phyloP scores from a whole-genome alignment of 2,797 vertebrate genomes.

The Hyperoplus lanceolatus region DNA sequence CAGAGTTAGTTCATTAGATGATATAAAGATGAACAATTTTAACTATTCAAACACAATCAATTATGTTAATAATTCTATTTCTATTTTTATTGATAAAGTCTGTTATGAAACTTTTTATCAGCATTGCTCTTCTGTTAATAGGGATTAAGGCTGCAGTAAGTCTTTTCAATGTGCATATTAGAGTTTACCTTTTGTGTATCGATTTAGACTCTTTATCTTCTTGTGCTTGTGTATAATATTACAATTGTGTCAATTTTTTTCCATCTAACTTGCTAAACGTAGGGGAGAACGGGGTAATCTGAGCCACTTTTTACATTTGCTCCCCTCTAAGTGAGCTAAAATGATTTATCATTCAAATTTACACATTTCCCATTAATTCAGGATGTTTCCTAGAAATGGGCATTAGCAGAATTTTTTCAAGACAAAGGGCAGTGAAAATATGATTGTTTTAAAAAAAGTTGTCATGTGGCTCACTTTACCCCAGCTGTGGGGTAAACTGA shows the following conservation, averaged over 20 bases:
- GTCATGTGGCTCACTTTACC: too few species aligned
- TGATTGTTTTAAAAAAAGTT: too few species aligned
- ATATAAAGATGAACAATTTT: slow-evolving; percentile 10
- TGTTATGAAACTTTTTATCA: neutral
- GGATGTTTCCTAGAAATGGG: too few species aligned
- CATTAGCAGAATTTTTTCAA: too few species aligned
- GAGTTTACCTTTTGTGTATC: neutral
- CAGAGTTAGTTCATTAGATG: neutral
- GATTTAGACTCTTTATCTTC: neutral
- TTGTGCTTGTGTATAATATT: neutral
- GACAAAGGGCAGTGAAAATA: too few species aligned
- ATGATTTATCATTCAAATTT: too few species aligned
- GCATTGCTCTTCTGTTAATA: neutral
- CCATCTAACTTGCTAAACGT: neutral
- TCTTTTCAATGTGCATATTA: neutral
- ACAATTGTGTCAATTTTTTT: neutral
- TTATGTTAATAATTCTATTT: neutral
- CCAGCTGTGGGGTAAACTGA: too few species aligned
- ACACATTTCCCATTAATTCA: too few species aligned
- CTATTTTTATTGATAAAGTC: neutral
- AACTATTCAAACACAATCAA: neutral
- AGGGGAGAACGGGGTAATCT: too few species aligned
- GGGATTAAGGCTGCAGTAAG: neutral
- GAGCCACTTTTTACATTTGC: too few species aligned
- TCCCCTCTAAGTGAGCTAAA: too few species aligned